Base-by-base conservation (phyloP, 2,797 vertebrate genomes). In the Propithecus deckenii region DNA sequence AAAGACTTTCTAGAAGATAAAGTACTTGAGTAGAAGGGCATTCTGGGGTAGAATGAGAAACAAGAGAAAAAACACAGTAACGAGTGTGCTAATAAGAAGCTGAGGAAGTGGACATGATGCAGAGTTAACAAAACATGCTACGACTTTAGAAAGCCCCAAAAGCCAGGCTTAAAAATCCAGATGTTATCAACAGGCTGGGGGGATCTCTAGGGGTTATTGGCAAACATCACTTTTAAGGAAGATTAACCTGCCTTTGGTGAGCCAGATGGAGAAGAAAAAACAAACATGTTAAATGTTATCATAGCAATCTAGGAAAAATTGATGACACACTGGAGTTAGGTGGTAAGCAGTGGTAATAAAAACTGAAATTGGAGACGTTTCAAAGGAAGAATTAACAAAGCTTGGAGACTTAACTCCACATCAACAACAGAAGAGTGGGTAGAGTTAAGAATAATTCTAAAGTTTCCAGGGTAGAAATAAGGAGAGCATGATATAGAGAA, bases 381-480 rank as follows among this genome's bases (percentile, higher is more conserved):
- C 90, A 80, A 92, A 95, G 71, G 76, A 93, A 94, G 87, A 79
- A 88, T 78, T 81, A 87, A 92, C 18, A 86, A 76, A 74, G 35
- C 23, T 81, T 59, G 72, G 15, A 72, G n/a, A 85, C 22, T 35
- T 88, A 85, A 94, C 25, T 92, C 85, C 81, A 75, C 1, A 30
- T 78, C 63, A 81, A 81, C 69, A 87, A 83, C 35, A 57, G 89
- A 93, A 89, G 35, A 75, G 7, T 43, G 32, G 15, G 15, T 4
- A 67, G 9, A 91, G 28, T 41, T 83, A 83, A 76, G 46, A 50
- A 61, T 91, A 57, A 90, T 84, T 92, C 87, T 71, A 63, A 88
- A 30, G n/a, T n/a, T 75, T 81, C 85, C 78, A 38, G 72, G 48
- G 76, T 1, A 15, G 35, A 81, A 86, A 63, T 55, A n/a, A 85